Base-by-base conservation (phyloP, 2,888 invertebrate species). In the Philonicus albiceps region DNA sequence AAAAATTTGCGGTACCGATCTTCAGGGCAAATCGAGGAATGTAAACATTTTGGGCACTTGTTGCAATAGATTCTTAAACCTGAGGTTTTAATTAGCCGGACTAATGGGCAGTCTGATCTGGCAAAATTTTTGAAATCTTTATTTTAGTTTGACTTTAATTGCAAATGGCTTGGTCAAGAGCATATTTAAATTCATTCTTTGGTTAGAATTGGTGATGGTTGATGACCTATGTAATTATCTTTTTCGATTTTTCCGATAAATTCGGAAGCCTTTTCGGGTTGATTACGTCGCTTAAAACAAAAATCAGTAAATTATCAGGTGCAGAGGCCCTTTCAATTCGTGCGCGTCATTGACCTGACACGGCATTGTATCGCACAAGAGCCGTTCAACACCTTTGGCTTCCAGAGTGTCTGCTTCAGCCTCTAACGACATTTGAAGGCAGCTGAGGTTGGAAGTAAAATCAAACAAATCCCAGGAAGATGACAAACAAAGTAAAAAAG, bases 401-500 rank as follows among this genome's bases (percentile, higher is more conserved):
- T 64, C 64, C 55, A 81, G 55, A 81, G 49, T 31, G 31, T 81
- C 81, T 81, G 31, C 64, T 31, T 34, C 55, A 27, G 55, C 30
- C 76, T 78, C 49, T 78, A 31, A 34, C 30, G 55, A 81, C 49
- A 81, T 55, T 81, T 22, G 11, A 81, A 81, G 19, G 64, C 64
- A 64, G 81, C 55, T 81, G 81, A 55, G 55, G 55, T 34, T 81
- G 55, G 81, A 53, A 49, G 53, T 81, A 31, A 81, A 53, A 37
- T 34, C 55, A 81, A 81, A 64, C 81, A 81, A 81, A 81, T 55
- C 55, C 81, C 22, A n/a, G 81, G 55, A 74, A 81, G 81, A 81
- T 31, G 81, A 34, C 64, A 81, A 81, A 81, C 81, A 81, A 53
- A 81, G 37, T 55, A 34, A 81, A 81, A 34, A 55, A 55, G 34